These are phyloP conservation scores for Orycteropus afer DNA, from an alignment of 2,113 vertebrate species.

Conservation along the genomic window DNA sequence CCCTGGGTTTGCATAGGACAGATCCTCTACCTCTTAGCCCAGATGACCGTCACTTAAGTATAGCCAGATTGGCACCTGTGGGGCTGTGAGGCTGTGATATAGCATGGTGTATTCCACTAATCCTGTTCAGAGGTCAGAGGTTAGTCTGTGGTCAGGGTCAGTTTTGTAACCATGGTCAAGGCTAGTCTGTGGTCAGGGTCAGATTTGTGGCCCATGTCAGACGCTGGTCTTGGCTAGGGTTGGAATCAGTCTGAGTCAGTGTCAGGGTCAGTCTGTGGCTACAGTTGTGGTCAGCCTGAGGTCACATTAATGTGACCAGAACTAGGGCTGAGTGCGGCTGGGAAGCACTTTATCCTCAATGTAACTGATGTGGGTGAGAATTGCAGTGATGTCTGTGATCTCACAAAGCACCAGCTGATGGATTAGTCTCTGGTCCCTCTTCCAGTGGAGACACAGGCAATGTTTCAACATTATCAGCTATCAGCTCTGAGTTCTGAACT, in stretches of 20 bases:
- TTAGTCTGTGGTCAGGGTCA: neutral
- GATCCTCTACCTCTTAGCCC: neutral
- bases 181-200: conserved; percentile 14
- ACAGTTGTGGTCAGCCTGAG: conserved; percentile 58
- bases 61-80: neutral
- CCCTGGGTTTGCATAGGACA: neutral
- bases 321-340: neutral
- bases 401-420: neutral
- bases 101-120: neutral
- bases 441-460: neutral
- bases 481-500: neutral
- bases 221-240: neutral
- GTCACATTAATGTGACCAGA: conserved; percentile 46
- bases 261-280: conserved; percentile 44
- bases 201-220: conserved; percentile 31
- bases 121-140: neutral
- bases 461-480: neutral
- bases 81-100: neutral
- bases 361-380: neutral
- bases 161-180: neutral
- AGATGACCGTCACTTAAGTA: neutral
- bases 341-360: neutral
- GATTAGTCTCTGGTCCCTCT: neutral
- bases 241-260: conserved; percentile 58
- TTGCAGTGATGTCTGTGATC: neutral